Base-by-base conservation (phyloP, 37 sponge, comb jelly and placozoan species). In the Cliona cf. orientalis region DNA sequence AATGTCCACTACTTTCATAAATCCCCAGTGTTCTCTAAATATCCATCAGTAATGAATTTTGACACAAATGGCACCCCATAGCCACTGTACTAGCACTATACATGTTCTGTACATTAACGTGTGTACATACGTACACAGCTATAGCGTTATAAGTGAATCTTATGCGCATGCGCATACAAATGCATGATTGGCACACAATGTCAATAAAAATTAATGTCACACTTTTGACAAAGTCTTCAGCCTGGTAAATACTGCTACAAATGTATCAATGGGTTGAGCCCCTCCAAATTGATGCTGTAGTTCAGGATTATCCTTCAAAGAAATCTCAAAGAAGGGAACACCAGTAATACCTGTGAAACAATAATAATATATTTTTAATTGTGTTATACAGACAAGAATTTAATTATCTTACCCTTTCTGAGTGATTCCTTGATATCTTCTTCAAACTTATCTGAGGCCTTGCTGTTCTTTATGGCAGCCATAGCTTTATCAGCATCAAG, bases 241-340 rank as follows among this genome's bases (percentile, higher is more conserved):
- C 31, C 83, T 55, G 42, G 41, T 75, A 41, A 81, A 70, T 1
- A 88, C 78, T 22, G 62, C 28, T 2, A 82, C 53, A 46, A 88
- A 75, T 42, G 89, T 88, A n/a, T 88, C 89, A 3, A 77, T 43
- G 17, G 77, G 78, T 53, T 88, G 89, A 4, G 83, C 89, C 58
- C 89, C 89, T 23, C 83, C 75, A 56, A 88, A 81, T 49, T 40
- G 45, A 53, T 88, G 89, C 34, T 69, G 32, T 5, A 66, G 36
- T 2, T 36, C 36, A 25, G 83, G 83, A 2, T 69, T 70, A 35
- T 71, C 71, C 9, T 45, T 59, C 36, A 88, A 35, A 46, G 25
- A 79, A 5, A 89, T 59, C 80, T 80, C 84, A 84, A 89, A 89
- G 25, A 33, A 40, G 7, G 90, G 90, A 17, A 89, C 90, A 56